phyloP scores from a whole-genome alignment of 1,140 invertebrate species.

The Marisa cornuarietis region DNA sequence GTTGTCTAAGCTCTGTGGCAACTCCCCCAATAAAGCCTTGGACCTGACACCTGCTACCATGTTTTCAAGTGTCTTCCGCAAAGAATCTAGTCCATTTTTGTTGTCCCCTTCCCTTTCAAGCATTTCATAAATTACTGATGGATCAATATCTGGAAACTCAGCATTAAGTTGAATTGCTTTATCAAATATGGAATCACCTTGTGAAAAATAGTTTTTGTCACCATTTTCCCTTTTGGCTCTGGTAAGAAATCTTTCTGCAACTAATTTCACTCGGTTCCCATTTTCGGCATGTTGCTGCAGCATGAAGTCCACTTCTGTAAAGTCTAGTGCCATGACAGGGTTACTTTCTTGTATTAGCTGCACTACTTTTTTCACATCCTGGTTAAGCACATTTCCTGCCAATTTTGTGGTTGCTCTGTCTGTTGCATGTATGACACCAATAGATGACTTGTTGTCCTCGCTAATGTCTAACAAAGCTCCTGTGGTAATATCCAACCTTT shows the following conservation, averaged over 20 bases:
- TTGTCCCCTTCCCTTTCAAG: conserved; percentile 25
- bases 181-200: conserved; percentile 29
- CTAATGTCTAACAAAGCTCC: conserved; percentile 42
- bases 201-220: neutral
- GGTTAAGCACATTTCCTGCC: conserved; percentile 11
- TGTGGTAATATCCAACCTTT: conserved; percentile 51
- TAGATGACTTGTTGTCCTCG: neutral
- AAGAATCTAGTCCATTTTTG: conserved; percentile 15
- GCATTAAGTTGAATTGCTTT: conserved; percentile 26
- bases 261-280: conserved; percentile 33
- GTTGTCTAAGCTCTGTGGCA: conserved; percentile 6
- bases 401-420: neutral
- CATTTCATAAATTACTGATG: conserved; percentile 34
- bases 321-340: conserved; percentile 26
- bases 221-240: conserved; percentile 4
- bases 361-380: conserved; percentile 47
- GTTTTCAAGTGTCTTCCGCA: conserved; percentile 13
- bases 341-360: conserved; percentile 31
- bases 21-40: neutral
- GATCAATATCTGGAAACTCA: conserved; percentile 25
- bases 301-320: conserved; percentile 40
- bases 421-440: conserved; percentile 13
- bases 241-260: conserved; percentile 22
- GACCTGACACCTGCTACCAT: neutral
- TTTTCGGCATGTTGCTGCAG: conserved; percentile 30